Evolutionary conservation across 2,113 vertebrate genomes (phyloP).

Genomic region (Dolichotis patagonum): DNA sequence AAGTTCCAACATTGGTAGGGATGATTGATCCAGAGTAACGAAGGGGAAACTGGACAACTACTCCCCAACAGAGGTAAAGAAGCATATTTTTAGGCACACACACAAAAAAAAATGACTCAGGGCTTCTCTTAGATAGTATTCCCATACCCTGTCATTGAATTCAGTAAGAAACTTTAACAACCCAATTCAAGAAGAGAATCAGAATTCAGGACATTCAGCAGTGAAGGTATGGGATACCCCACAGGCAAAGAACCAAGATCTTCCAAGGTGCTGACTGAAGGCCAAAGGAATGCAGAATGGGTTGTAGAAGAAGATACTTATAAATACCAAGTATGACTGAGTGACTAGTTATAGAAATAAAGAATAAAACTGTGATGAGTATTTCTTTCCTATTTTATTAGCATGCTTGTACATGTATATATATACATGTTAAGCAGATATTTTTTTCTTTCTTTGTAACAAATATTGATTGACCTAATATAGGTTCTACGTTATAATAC

Average conservation of each 20-base stretch:
- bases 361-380: neutral
- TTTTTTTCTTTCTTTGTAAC: neutral
- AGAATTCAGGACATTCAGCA: neutral
- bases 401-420: neutral
- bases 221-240: neutral
- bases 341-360: neutral
- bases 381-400: neutral
- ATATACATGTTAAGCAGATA: neutral
- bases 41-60: neutral
- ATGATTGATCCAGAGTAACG: neutral
- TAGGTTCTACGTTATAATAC: neutral
- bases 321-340: neutral
- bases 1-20: neutral
- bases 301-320: neutral
- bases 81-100: neutral
- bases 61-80: neutral
- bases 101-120: neutral
- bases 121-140: neutral
- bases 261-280: neutral
- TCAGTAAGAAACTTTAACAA: neutral
- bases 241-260: neutral
- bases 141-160: neutral
- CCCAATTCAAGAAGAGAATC: neutral
- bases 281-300: neutral
- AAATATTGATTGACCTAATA: neutral